Percentiles rank a stretch among this genome's conserved stretches.
phyloP scores from a whole-genome alignment of 2,113 vertebrate genomes.

The Sorex araneus region DNA sequence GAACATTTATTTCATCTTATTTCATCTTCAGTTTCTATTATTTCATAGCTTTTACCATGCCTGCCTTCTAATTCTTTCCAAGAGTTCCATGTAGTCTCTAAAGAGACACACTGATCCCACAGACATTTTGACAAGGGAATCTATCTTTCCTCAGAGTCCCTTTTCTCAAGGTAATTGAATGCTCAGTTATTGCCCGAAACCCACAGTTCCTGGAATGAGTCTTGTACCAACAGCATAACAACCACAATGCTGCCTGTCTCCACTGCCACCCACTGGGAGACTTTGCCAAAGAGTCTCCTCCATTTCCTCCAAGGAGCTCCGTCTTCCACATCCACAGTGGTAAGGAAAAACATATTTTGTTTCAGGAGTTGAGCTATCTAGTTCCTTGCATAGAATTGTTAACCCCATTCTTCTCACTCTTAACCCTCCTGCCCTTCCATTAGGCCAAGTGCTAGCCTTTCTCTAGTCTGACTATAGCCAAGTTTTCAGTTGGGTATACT shows the following conservation, averaged over 20 bases:
- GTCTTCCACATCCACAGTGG: neutral
- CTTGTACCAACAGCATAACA: neutral
- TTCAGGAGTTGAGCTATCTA: neutral
- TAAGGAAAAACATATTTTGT: neutral
- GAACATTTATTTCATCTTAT: neutral
- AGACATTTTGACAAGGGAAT: neutral
- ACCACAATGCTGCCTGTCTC: neutral
- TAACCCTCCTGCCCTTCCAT: accelerated
- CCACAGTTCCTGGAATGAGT: neutral
- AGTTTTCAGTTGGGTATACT: neutral
- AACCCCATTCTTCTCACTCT: accelerated
- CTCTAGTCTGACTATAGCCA: neutral
- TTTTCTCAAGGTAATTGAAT: neutral
- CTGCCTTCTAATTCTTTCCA: neutral
- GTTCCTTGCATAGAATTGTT: neutral
- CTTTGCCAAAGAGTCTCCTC: neutral
- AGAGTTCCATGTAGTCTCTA: neutral
- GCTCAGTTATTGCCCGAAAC: neutral
- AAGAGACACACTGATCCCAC: neutral
- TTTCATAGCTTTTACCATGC: too few species aligned
- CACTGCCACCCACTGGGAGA: neutral
- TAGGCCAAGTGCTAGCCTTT: neutral
- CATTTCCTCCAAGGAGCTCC: neutral
- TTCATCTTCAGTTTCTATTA: too few species aligned
- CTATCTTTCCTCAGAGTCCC: neutral